Base-by-base conservation (phyloP, 2,113 vertebrate species). In the Ranitomeya variabilis region DNA sequence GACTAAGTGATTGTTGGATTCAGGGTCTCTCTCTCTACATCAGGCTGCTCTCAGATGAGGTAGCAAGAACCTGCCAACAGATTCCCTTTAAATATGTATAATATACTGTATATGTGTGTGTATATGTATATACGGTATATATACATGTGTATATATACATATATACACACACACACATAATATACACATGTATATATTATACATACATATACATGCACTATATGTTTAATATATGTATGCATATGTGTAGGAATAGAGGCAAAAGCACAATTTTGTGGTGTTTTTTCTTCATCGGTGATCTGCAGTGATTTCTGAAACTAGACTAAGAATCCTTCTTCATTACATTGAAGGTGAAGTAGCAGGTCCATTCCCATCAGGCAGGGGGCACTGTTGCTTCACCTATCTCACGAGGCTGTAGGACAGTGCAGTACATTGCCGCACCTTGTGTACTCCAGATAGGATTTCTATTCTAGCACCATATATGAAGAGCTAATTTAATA, bases 401-500 rank as follows among this genome's bases (percentile, higher is more conserved):
- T 64, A 89, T 85, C 18, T 13, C 18, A 45, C 54, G 16, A 77
- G 73, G 59, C 16, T 78, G 69, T 54, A 78, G 73, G 82, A 69
- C 71, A 23, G 74, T 69, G 62, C 60, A 69, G 87, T 78, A 77
- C 79, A 77, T 79, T 79, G 87, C 82, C 85, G 73, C 71, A 85
- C 87, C 82, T 89, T 89, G 87, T 67, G 52, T 69, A 78, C 87
- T 89, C 82, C 73, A 89, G 81, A 89, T 85, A 85, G 74, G 57
- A 89, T 89, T 79, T 67, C 71, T 59, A 89, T 85, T 89, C 87
- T 89, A 89, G 79, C 82, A 85, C 82, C 74, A 84, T 85, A 89
- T 79, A 89, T 89, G 81, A 89, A 89, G 87, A 88, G 87, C 82
- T 89, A 85, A 89, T 89, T 89, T 89, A 85, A 89, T 89, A 89